Conservation (phyloP, 2,113 vertebrate species). For the Crotalus viridis region DNA sequence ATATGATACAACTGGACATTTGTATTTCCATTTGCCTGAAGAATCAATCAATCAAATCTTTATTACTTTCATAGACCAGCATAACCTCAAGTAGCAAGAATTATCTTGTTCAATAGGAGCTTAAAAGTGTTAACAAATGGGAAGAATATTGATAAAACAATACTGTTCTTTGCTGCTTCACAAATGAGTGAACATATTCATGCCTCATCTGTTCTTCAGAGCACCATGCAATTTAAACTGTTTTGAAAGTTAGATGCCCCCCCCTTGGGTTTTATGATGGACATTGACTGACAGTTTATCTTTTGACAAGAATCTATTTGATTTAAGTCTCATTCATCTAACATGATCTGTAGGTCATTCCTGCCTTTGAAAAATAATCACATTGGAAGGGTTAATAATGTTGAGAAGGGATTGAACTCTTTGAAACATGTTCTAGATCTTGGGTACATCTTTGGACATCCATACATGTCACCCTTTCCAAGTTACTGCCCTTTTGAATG, state of each 20-base stretch:
- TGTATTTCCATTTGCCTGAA: slow-evolving; percentile 7
- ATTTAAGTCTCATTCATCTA: neutral
- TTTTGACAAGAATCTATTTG: neutral
- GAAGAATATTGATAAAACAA: slow-evolving; percentile 48
- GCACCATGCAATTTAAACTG: slow-evolving; percentile 37
- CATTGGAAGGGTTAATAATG: neutral
- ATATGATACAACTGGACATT: slow-evolving; percentile 13
- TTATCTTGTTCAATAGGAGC: slow-evolving; percentile 32
- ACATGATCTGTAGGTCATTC: neutral
- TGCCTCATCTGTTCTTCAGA: slow-evolving; percentile 28
- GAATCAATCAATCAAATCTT: slow-evolving; percentile 5
- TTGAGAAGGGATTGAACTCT: neutral
- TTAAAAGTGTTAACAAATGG: slow-evolving; percentile 32
- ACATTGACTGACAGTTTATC: slow-evolving; percentile 35
- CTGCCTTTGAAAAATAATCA: neutral
- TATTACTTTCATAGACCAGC: neutral
- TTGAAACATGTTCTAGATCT: neutral
- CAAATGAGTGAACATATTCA: slow-evolving; percentile 35
- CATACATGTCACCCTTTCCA: neutral
- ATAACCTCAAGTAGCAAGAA: slow-evolving; percentile 28
- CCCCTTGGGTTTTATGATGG: slow-evolving; percentile 53
- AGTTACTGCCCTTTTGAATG: neutral
- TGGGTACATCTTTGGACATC: neutral
- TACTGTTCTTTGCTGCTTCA: slow-evolving; percentile 42
- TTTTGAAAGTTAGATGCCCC: slow-evolving; percentile 37